A percentile compares a stretch with the other conserved stretches of the same genome.
phyloP scores from a whole-genome alignment of 2,888 invertebrate genomes.

The Sericinus montela region DNA sequence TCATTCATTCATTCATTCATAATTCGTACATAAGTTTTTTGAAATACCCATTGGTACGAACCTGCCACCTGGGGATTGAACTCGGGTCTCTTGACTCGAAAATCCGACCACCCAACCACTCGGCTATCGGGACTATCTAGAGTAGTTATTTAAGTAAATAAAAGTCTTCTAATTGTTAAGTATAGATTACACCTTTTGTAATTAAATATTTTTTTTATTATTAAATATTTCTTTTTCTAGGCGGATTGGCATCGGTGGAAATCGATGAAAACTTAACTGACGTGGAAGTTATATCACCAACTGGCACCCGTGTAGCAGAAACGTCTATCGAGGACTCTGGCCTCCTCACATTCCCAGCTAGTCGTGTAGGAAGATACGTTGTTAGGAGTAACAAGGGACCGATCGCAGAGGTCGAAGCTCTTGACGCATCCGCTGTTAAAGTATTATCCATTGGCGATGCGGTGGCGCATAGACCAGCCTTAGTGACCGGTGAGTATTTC shows the following conservation, averaged over 20 bases:
- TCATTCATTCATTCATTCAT: too few species aligned
- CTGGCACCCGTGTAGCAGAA: conserved; percentile 81
- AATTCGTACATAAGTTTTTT: too few species aligned
- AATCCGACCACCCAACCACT: too few species aligned
- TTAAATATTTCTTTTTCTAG: conserved; percentile 32
- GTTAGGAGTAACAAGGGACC: conserved; percentile 74
- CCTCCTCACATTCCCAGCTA: conserved; percentile 87
- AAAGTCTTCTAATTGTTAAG: too few species aligned
- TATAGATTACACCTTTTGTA: too few species aligned
- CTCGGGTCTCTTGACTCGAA: too few species aligned
- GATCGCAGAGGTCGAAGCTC: conserved; percentile 83
- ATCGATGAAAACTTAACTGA: conserved; percentile 81
- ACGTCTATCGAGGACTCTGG: conserved; percentile 78
- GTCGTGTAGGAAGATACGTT: conserved; percentile 86
- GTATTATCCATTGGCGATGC: conserved; percentile 87
- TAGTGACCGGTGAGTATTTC: conserved; percentile 83
- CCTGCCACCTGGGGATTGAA: too few species aligned
- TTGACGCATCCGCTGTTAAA: conserved; percentile 86
- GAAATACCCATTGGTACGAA: too few species aligned
- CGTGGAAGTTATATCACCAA: conserved; percentile 83
- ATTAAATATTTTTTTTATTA: too few species aligned
- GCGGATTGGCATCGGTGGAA: conserved; percentile 80
- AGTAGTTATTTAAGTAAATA: too few species aligned
- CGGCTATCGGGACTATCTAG: too few species aligned
- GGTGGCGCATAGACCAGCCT: conserved; percentile 89